A percentile compares a stretch with the other conserved stretches of the same genome.
Conservation (phyloP, 1,140 invertebrate species). For the Drosophila nikananu region DNA sequence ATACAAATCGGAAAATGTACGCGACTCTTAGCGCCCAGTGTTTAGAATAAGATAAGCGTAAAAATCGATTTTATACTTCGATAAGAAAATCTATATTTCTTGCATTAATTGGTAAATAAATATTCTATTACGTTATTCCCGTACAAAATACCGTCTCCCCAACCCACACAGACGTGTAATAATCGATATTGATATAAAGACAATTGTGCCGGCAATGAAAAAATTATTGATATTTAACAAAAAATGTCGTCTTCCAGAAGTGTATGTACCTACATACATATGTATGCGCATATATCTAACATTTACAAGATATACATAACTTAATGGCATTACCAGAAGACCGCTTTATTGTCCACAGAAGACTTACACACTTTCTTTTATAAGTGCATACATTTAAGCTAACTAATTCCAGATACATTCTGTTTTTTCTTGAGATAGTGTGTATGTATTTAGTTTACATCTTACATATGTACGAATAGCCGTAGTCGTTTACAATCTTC, state of each 20-base stretch:
- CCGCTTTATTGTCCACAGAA: constrained; percentile 15
- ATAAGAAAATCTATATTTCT: constrained; percentile 7
- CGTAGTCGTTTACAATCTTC: constrained; percentile 28
- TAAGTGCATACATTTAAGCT: constrained; percentile 7
- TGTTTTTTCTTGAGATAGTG: constrained; percentile 5
- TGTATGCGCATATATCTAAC: constrained; percentile 35
- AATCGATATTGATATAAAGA: constrained; percentile 18
- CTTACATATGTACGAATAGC: constrained; percentile 23
- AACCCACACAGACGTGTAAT: constrained; percentile 4
- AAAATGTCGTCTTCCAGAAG: constrained; percentile 18
- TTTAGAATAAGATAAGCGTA: constrained; percentile 29
- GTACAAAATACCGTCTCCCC: constrained; percentile 1
- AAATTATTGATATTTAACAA: constrained; percentile 51
- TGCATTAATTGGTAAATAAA: constrained; percentile 44
- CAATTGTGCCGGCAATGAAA: constrained; percentile 23
- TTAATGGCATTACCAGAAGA: constrained; percentile 23
- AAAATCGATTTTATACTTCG: constrained; percentile 23
- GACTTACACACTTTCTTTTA: background rate
- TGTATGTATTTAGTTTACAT: constrained; percentile 13
- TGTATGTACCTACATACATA: constrained; percentile 40
- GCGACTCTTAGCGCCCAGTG: constrained; percentile 33
- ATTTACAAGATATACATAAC: constrained; percentile 35
- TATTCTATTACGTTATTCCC: constrained; percentile 35
- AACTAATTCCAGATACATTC: constrained; percentile 4
- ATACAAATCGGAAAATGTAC: constrained; percentile 27